These are phyloP conservation scores for Thecocarcelia acutangulata DNA, from an alignment of 2,888 invertebrate genomes.

Conservation along the genomic window DNA sequence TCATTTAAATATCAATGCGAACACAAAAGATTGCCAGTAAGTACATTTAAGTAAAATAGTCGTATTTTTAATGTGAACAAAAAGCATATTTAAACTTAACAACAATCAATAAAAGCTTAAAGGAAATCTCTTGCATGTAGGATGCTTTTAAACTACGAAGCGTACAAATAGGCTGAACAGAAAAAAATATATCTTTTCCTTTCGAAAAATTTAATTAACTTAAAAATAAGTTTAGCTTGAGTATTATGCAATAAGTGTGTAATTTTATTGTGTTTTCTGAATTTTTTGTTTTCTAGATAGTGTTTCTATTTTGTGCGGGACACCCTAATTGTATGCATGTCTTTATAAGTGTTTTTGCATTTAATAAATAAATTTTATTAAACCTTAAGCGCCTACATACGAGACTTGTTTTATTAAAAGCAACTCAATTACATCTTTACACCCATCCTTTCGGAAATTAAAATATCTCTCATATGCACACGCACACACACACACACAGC, in stretches of 20 bases:
- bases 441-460: constrained; percentile 46
- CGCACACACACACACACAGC: no score
- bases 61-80: constrained; percentile 38
- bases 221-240: no score
- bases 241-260: no score
- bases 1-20: constrained; percentile 58
- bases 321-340: constrained; percentile 46
- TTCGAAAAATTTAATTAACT: neutral
- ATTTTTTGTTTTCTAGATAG: neutral
- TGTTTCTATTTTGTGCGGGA: neutral
- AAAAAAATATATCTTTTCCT: neutral
- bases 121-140: constrained; percentile 55
- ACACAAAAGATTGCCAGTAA: neutral
- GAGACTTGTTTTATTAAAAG: constrained; percentile 58
- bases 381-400: constrained; percentile 65
- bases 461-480: neutral
- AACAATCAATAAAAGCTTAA: constrained; percentile 56
- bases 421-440: constrained; percentile 63
- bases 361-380: constrained; percentile 54
- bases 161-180: constrained; percentile 1
- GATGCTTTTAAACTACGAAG: constrained; percentile 17
- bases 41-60: constrained; percentile 12
- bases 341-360: constrained; percentile 45
- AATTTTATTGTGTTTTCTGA: neutral
- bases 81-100: constrained; percentile 43